These are phyloP conservation scores for Phoeniculus purpureus DNA, from an alignment of 2,797 vertebrate genomes.

Conservation along the genomic window DNA sequence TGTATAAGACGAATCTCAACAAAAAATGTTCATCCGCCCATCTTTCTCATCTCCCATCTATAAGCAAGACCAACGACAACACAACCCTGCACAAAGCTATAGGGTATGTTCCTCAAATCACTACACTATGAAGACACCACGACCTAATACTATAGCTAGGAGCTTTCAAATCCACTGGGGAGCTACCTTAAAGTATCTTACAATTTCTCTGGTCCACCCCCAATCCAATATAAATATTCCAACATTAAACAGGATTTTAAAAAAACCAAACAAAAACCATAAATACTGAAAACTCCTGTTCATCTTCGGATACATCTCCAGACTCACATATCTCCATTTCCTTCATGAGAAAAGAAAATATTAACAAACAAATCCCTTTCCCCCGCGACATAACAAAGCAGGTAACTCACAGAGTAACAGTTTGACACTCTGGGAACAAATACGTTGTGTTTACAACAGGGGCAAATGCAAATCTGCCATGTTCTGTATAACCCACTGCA, in stretches of 20 bases:
- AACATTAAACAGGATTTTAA: too few species aligned
- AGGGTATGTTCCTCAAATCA: neutral
- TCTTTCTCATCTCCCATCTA: neutral
- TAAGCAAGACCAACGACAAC: neutral
- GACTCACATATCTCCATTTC: neutral
- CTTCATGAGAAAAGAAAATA: neutral
- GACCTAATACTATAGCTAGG: neutral
- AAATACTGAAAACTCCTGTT: neutral
- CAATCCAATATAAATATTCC: neutral
- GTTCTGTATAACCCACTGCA: neutral
- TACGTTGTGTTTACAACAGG: neutral
- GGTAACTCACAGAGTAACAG: neutral
- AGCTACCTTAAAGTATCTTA: neutral
- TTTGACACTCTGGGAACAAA: neutral
- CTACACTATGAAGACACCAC: fast-evolving
- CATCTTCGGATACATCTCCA: neutral
- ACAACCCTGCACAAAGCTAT: neutral
- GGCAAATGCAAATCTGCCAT: neutral
- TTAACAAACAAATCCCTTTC: neutral
- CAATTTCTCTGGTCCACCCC: neutral
- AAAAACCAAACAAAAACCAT: too few species aligned
- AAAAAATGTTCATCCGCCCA: neutral
- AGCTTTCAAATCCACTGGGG: neutral
- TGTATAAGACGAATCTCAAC: neutral
- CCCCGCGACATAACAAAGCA: neutral